A percentile compares a stretch with the other conserved stretches of the same genome.
phyloP scores from a whole-genome alignment of 2,888 invertebrate genomes.

The Ecdyonurus torrentis region DNA sequence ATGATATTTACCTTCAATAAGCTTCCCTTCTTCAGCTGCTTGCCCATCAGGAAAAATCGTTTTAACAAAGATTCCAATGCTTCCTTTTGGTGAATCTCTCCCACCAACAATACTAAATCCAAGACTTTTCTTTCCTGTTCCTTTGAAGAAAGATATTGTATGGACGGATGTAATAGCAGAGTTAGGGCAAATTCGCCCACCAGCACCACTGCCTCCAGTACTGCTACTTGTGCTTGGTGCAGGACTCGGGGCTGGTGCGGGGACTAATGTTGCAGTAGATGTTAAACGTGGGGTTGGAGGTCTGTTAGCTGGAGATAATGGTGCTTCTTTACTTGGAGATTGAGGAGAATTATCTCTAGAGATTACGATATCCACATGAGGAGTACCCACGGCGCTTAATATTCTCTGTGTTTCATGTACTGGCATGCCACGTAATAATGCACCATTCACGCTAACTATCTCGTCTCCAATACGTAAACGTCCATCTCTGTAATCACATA shows the following conservation, averaged over 20 bases:
- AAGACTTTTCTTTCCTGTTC: conserved; percentile 65
- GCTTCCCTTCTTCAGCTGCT: conserved; percentile 59
- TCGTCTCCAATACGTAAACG: conserved; percentile 28
- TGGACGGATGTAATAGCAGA: conserved; percentile 23
- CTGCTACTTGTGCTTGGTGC: neutral
- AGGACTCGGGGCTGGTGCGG: neutral
- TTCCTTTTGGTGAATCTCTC: conserved; percentile 65
- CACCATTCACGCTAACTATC: conserved; percentile 30
- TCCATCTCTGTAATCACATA: conserved; percentile 24
- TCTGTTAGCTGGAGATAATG: neutral
- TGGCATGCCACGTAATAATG: conserved; percentile 25
- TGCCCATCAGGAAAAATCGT: conserved; percentile 73
- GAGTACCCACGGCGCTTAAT: conserved; percentile 12
- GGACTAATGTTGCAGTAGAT: neutral
- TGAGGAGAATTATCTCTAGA: conserved; percentile 18
- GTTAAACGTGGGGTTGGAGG: neutral
- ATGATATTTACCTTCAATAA: conserved; percentile 53
- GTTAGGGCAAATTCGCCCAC: neutral
- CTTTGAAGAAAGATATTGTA: conserved; percentile 52
- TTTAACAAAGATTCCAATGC: conserved; percentile 78
- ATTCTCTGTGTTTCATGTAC: conserved; percentile 20
- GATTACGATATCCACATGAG: conserved; percentile 21
- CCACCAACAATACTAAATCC: conserved; percentile 86
- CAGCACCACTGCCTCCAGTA: too few species aligned
- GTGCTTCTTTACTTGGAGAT: conserved; percentile 26